Evolutionary conservation across 2,113 vertebrate species (phyloP), one percentile per base, ranked within the genome.

Genomic region (Daubentonia madagascariensis): DNA sequence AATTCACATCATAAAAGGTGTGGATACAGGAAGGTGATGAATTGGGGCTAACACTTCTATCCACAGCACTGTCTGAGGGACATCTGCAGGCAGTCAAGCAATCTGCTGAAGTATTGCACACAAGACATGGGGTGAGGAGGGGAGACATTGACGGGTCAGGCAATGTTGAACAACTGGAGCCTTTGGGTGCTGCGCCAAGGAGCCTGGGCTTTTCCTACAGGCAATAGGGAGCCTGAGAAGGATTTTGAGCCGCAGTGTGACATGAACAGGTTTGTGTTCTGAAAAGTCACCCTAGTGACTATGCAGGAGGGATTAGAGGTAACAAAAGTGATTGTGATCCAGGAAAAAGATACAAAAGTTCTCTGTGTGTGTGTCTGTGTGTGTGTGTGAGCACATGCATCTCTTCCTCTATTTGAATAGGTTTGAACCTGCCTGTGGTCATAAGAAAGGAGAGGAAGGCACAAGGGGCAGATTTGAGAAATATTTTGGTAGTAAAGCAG

Each of bases 121-220:
- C 17, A 18, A 37, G 32, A 13, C 4, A 25, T 37, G 9, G 52
- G 17, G 87, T 20, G 14, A 22, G 73, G 23, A 68, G 43, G n/a
- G 43, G 35, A 22, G 78, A n/a, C 40, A 32, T 0, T 10, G 37
- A 16, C 4, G 54, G 40, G 20, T 40, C 0, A 6, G 37, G 22
- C 0, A 3, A 48, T 35, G 37, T 23, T n/a, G 13, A 2, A n/a
- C 10, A 9, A 0, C 50, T 10, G 25, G 28, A 76, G 52, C 5
- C 32, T 18, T 9, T 3, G 59, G 22, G n/a, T 10, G n/a, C 68
- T 0, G 5, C 2, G 35, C 61, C 14, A 11, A 45, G 43, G 50
- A 86, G 43, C 43, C 23, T 11, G 70, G 67, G 16, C 10, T 32
- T 67, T 63, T n/a, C 57, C 11, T 3, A 3, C 2, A 37, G 65